These are phyloP conservation scores for Microtus obscurus DNA, from an alignment of 2,797 vertebrate species.

Conservation along the genomic window DNA sequence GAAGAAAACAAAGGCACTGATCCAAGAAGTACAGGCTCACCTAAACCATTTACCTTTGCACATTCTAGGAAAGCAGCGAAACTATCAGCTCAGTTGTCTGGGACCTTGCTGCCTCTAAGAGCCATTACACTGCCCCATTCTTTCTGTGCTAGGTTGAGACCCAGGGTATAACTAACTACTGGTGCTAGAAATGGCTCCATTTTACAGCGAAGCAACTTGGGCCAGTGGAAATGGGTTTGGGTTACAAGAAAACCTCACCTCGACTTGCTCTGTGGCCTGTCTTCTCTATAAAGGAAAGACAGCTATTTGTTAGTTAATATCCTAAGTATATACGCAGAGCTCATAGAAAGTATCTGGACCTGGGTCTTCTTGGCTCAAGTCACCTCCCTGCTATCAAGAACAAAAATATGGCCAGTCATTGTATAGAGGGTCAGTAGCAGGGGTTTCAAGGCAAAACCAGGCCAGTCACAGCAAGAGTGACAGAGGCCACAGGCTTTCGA, in stretches of 20 bases:
- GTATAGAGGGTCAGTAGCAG: neutral
- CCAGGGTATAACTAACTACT: conserved; percentile 27
- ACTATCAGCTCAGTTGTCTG: conserved; percentile 26
- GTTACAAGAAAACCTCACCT: conserved; percentile 6
- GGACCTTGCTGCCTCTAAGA: conserved; percentile 28
- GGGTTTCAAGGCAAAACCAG: conserved; percentile 38
- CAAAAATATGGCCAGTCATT: conserved; percentile 21
- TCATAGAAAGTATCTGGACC: conserved; percentile 44
- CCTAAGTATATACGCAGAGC: conserved; percentile 29
- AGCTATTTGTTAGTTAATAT: conserved; percentile 51
- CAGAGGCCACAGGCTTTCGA: conserved; percentile 35
- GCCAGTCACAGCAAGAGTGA: conserved; percentile 43
- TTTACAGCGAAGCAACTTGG: conserved; percentile 7
- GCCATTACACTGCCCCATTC: neutral
- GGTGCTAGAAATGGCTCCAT: conserved; percentile 22
- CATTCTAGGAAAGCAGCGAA: conserved; percentile 53
- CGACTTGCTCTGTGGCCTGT: conserved; percentile 6
- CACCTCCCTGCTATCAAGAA: neutral
- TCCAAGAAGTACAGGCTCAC: conserved; percentile 19
- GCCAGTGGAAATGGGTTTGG: neutral
- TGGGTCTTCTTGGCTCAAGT: conserved; percentile 47
- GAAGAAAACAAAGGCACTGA: conserved; percentile 34
- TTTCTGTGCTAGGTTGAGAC: neutral
- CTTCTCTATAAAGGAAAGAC: conserved; percentile 44
- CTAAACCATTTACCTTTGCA: conserved; percentile 47